Conservation (phyloP, 2,797 vertebrate species). For the Sebastes taczanowskii region DNA sequence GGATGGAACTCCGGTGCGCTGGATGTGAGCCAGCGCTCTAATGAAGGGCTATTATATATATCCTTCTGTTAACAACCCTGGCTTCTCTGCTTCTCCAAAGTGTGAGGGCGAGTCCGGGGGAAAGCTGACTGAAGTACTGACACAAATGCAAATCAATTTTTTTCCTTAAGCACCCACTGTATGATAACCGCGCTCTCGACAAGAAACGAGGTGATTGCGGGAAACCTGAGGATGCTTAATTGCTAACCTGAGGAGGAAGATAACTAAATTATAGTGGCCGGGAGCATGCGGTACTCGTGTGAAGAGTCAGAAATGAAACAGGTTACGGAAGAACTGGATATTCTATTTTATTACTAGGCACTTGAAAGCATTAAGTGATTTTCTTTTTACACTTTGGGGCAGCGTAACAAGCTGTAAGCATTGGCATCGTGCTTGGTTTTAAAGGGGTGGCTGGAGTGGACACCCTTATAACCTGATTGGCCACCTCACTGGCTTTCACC, state of each 20-base stretch:
- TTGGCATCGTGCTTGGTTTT: background rate
- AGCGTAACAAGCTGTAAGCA: background rate
- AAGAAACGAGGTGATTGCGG: slow-evolving; percentile 40
- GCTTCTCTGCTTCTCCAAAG: slow-evolving; percentile 40
- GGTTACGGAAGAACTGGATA: background rate
- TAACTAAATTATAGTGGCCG: background rate
- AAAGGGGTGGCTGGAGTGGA: too few species aligned
- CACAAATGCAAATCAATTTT: slow-evolving; percentile 60
- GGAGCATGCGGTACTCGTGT: background rate
- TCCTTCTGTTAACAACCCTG: slow-evolving; percentile 43
- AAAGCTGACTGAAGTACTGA: slow-evolving; percentile 43
- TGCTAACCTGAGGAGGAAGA: slow-evolving; percentile 28
- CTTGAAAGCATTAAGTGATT: background rate
- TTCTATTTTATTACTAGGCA: background rate
- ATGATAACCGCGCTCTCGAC: slow-evolving; percentile 53
- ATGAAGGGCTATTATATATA: slow-evolving; percentile 51
- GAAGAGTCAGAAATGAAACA: background rate
- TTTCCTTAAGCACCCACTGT: slow-evolving; percentile 38
- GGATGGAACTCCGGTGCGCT: slow-evolving; percentile 21
- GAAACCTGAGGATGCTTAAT: slow-evolving; percentile 35
- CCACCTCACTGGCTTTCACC: background rate
- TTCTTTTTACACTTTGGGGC: background rate
- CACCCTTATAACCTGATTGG: too few species aligned
- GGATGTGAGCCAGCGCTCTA: slow-evolving; percentile 26
- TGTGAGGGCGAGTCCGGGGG: slow-evolving; percentile 3